These are phyloP conservation scores for Sericinus montela DNA, from an alignment of 2,888 invertebrate species.

Conservation along the genomic window DNA sequence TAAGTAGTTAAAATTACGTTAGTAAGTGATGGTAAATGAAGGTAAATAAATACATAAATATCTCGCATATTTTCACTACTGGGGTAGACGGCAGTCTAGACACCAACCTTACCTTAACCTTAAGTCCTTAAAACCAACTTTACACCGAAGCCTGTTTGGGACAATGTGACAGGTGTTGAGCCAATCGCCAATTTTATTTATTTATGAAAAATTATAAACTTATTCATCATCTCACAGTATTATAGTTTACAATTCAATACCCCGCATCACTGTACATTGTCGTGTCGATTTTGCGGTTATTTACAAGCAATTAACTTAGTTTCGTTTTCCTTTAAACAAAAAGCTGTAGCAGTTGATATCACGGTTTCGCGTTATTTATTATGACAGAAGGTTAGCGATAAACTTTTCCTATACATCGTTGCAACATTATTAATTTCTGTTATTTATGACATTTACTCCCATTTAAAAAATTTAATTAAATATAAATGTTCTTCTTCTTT, in stretches of 20 bases:
- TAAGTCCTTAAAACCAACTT: no score
- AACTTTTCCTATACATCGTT: background rate
- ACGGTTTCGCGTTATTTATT: conserved; percentile 7
- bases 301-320: conserved; percentile 22
- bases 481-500: no score
- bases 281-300: conserved; percentile 21
- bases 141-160: no score
- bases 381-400: background rate
- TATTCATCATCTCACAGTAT: conserved; percentile 27
- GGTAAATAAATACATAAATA: no score
- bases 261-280: conserved; percentile 26
- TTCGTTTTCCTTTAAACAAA: conserved; percentile 35
- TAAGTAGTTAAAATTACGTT: no score
- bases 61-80: no score
- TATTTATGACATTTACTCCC: background rate
- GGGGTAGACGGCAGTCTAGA: no score
- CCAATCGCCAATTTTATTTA: no score
- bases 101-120: no score
- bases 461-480: background rate
- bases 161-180: no score
- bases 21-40: no score
- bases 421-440: background rate
- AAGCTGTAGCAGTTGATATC: conserved; percentile 15
- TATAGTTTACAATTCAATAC: conserved; percentile 28
- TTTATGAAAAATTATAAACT: no score